Base-by-base conservation (phyloP, 2,888 invertebrate genomes). In the Tanypteryx hageni region DNA sequence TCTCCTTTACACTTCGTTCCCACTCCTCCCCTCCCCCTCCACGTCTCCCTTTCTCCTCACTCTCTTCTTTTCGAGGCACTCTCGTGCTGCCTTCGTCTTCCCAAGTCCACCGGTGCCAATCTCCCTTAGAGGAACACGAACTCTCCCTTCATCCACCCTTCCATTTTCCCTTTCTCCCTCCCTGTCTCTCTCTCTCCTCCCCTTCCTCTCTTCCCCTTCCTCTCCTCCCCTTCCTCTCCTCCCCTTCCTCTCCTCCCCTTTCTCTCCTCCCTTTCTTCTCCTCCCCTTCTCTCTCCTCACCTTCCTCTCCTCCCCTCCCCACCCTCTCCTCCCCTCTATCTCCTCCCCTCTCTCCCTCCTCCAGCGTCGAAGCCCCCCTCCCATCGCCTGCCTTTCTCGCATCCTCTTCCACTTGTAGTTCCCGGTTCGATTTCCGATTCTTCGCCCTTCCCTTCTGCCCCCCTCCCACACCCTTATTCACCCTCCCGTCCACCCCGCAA, bases 371-470 rank as follows among this genome's bases (percentile, higher is more conserved):
- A 11, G n/a, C 14, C 76, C n/a, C n/a, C 14, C 76, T 76, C n/a
- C 76, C n/a, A 57, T n/a, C 4, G 18, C 18, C 84, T 84, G 56
- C 18, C 44, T 5, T 56, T 57, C 57, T 18, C 84, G 18, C n/a
- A 7, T 56, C 84, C 56, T 84, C 85, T 85, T 57, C 85, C 58
- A 85, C 58, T 85, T 58, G 85, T 58, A 85, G 85, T 85, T 22
- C 85, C 85, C 85, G 85, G 58, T 85, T 85, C 85, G 85, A 85
- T 85, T 85, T 85, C 85, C 85, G 85, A 85, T 85, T 85, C 83
- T 18, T 56, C 13, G n/a, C 76, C 76, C n/a, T 27, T 76, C 76
- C n/a, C 76, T 27, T 11, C 22, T n/a, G 11, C 9, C 76, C 44
- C n/a, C 44, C 44, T 44, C 44, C 44, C 44, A 44, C 44, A 44